Conservation (phyloP, 2,888 invertebrate genomes). For the Mesochorus sp. region DNA sequence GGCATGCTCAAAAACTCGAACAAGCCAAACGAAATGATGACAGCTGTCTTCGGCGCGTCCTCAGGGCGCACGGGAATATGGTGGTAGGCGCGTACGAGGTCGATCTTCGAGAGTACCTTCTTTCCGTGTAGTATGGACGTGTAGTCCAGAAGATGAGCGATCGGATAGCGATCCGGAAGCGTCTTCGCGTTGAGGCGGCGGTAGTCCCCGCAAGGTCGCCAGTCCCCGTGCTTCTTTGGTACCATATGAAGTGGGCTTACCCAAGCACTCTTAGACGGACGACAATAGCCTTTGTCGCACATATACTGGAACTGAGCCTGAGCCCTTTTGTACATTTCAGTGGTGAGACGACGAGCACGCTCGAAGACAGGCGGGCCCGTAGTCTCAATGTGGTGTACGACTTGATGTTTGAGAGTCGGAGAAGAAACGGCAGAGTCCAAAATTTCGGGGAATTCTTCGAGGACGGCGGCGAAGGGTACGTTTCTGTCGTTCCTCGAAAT, state of each 20-base stretch:
- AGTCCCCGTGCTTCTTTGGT: conserved; percentile 69
- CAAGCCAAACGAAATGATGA: too few relatives aligned
- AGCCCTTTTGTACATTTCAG: conserved; percentile 68
- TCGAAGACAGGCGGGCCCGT: conserved; percentile 64
- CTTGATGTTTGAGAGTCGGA: conserved; percentile 38
- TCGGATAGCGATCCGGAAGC: conserved; percentile 62
- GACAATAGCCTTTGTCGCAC: conserved; percentile 65
- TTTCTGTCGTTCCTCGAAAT: conserved; percentile 13
- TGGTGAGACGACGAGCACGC: conserved; percentile 69
- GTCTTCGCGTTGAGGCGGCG: neutral
- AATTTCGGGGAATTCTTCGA: conserved; percentile 47
- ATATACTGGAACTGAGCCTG: conserved; percentile 71
- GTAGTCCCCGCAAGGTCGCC: conserved; percentile 71
- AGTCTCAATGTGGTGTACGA: neutral
- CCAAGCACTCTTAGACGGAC: neutral
- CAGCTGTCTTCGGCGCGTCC: too few relatives aligned
- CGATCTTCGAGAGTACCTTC: too few relatives aligned
- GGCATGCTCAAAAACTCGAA: too few relatives aligned
- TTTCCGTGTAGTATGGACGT: too few relatives aligned
- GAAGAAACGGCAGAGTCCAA: neutral
- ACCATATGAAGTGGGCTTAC: conserved; percentile 70
- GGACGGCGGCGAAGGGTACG: neutral
- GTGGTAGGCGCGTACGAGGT: too few relatives aligned
- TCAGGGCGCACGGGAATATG: too few relatives aligned
- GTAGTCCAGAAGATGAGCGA: too few relatives aligned